Conservation (phyloP, 2,113 vertebrate species). For the Raja brachyura region DNA sequence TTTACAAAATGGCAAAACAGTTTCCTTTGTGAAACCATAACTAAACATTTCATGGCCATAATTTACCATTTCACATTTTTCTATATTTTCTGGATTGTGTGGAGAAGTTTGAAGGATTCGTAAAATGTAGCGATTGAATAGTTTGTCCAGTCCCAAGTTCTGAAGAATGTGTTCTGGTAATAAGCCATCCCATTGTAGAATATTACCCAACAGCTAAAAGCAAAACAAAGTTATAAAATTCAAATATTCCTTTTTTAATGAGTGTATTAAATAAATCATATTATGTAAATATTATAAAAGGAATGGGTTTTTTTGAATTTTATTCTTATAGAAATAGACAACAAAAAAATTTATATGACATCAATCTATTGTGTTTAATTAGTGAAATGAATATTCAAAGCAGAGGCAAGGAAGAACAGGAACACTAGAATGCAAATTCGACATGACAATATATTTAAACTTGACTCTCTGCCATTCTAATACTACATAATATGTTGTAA, state of each 20-base stretch:
- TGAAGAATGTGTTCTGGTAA: slow-evolving; percentile 62
- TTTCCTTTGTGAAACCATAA: not conserved
- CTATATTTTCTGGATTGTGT: slow-evolving; percentile 45
- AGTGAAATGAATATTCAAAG: not conserved
- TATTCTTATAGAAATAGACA: not conserved
- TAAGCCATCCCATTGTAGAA: slow-evolving; percentile 74
- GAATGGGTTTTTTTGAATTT: not conserved
- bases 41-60: not conserved
- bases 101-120: slow-evolving; percentile 63
- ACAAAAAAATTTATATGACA: not conserved
- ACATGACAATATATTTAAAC: not conserved
- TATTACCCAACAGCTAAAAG: slow-evolving; percentile 70
- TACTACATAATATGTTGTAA: not conserved
- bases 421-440: not conserved
- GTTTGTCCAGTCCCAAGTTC: slow-evolving; percentile 73
- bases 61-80: slow-evolving; percentile 69
- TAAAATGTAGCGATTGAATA: slow-evolving; percentile 81
- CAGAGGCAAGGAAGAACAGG: not conserved
- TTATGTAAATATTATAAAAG: no score
- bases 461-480: not conserved
- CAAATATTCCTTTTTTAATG: not conserved
- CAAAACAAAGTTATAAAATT: slow-evolving; percentile 31
- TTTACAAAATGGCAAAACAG: not conserved
- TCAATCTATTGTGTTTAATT: not conserved
- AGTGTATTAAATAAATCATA: not conserved